Base-by-base conservation (phyloP, 2,888 invertebrate species). In the Pimpla rufipes region DNA sequence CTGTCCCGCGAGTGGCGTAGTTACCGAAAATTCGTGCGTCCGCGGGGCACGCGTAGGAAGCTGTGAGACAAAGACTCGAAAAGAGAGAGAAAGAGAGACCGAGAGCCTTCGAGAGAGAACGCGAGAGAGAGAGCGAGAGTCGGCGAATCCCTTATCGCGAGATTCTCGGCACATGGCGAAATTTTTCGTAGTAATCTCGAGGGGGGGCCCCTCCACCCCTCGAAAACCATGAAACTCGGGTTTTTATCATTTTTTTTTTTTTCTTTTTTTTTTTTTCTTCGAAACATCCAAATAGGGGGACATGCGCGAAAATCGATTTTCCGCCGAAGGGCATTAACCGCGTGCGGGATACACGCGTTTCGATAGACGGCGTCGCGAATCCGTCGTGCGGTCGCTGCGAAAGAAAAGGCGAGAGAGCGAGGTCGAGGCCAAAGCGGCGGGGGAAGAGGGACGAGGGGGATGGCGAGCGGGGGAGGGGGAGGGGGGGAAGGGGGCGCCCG, bases 161-260 rank as follows among this genome's bases (percentile, higher is more conserved):
- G 73, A 85, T 70, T 55, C 64, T 47, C 81, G 81, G 79, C 85
- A 82, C 85, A 85, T 80, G 82, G 82, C 79, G 77, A 79, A 29
- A 77, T 82, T 81, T 81, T 79, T 77, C 37, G 21, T 23, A 37
- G 67, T 57, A 67, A 75, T 35, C n/a, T n/a, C n/a, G n/a, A n/a
- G n/a, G n/a, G n/a, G n/a, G n/a, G n/a, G n/a, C 29, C 29, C 29
- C 29, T 29, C 29, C 5, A n/a, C 29, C 29, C 29, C 29, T 5
- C 13, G 3, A 52, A 16, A 18, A 21, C 18, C 8, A 21, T 7
- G 52, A 52, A 18, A 5, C n/a, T n/a, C n/a, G n/a, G n/a, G n/a
- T n/a, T n/a, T n/a, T n/a, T n/a, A n/a, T n/a, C n/a, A n/a, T n/a
- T n/a, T n/a, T n/a, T n/a, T n/a, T n/a, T n/a, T n/a, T n/a, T n/a